Base-by-base conservation (phyloP, 2,113 vertebrate species). In the Chaenocephalus aceratus region DNA sequence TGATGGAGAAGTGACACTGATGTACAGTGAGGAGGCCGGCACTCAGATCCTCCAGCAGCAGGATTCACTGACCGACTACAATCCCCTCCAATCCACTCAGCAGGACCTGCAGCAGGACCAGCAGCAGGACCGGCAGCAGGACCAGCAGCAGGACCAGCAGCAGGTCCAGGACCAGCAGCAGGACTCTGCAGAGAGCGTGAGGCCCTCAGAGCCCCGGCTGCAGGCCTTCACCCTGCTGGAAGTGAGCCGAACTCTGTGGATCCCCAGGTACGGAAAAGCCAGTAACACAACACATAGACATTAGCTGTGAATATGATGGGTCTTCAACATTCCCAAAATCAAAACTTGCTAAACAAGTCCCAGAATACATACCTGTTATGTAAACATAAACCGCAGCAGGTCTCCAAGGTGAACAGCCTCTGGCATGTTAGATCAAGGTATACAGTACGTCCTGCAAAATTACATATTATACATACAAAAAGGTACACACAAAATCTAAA, bases 11-110 rank as follows among this genome's bases (percentile, higher is more conserved):
- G 54, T 97, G 76, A 96, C 94, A 56, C 86, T 97, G 49, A 91
- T 96, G 16, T 95, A 96, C 91, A 97, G 95, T 10, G 85, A 95
- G 0, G 96, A 96, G 3, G 93, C 95, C 0, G 98, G 98, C 53
- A 97, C 93, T 0, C 98, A 98, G 92, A 97, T 98, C 83, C 88
- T 99, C 23, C 96, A 89, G 63, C 96, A 97, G 80, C 96, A 96
- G 90, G 97, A 98, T 87, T 99, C 97, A 0, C 88, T 98, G 69
- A 97, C 96, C 0, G 97, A 97, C 91, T 98, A 97, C 77, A 97
- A 96, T 75, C 98, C 97, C 16, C 63, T 97, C 76, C 96, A 96
- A 0, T 97, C 85, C 23, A 90, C 84, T 46, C n/a, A n/a, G n/a
- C n/a, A n/a, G n/a, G n/a, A n/a, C n/a, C n/a, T n/a, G n/a, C 36